Percentiles rank a stretch among this genome's conserved stretches.
Conservation (phyloP, 2,797 vertebrate genomes). For the Oryzias sinensis region DNA sequence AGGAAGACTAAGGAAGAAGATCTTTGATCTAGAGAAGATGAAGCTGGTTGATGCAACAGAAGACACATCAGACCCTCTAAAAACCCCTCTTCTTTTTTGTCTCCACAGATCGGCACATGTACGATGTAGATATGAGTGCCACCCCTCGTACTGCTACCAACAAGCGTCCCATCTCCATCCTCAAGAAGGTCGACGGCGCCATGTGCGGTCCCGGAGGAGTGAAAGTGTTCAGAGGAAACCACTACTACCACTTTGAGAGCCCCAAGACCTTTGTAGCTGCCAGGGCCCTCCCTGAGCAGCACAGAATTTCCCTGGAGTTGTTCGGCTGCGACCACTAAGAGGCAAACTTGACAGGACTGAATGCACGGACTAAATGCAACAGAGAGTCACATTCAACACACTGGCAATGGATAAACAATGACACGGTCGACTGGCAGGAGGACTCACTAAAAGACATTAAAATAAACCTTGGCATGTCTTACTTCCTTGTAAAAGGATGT, state of each 20-base stretch:
- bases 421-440: slow-evolving; percentile 13
- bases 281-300: slow-evolving; percentile 31
- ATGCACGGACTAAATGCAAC: background rate
- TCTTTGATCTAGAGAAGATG: too few species aligned
- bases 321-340: slow-evolving; percentile 71
- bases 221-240: slow-evolving; percentile 53
- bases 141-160: slow-evolving; percentile 27
- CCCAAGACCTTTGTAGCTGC: background rate
- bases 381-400: slow-evolving; percentile 9
- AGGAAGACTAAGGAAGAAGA: too few species aligned
- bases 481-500: slow-evolving; percentile 9
- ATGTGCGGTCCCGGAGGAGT: slow-evolving; percentile 59
- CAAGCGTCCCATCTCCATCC: slow-evolving; percentile 1
- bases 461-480: background rate
- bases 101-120: slow-evolving; percentile 48
- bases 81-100: background rate
- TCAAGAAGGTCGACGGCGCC: slow-evolving; percentile 54
- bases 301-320: slow-evolving; percentile 52
- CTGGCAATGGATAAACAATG: slow-evolving; percentile 18
- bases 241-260: slow-evolving; percentile 57
- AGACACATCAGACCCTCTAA: background rate
- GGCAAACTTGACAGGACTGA: slow-evolving; percentile 5
- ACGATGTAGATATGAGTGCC: slow-evolving; percentile 58
- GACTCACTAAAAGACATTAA: background rate
- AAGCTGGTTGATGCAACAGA: too few species aligned